These are phyloP conservation scores for Meloidogyne floridensis DNA, from an alignment of 1,140 invertebrate species.

Conservation along the genomic window DNA sequence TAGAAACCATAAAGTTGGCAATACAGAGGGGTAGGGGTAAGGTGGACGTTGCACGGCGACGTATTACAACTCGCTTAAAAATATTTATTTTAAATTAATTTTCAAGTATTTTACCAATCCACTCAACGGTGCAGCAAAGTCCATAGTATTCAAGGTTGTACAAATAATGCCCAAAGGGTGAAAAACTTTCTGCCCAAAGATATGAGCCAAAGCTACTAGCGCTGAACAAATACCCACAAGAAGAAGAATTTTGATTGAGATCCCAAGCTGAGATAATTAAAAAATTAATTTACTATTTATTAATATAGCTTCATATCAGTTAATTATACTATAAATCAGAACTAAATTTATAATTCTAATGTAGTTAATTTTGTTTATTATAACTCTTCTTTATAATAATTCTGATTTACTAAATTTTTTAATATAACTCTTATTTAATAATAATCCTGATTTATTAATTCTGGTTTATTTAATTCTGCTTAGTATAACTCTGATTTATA, in stretches of 20 bases:
- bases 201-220: slow-evolving; percentile 50
- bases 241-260: slow-evolving; percentile 54
- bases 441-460: too few relatives aligned
- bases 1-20: slow-evolving; percentile 64
- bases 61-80: slow-evolving; percentile 57
- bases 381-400: too few relatives aligned
- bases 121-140: slow-evolving; percentile 62
- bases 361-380: too few relatives aligned
- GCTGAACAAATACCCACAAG: slow-evolving; percentile 50
- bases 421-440: too few relatives aligned
- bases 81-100: neutral
- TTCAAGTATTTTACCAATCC: slow-evolving; percentile 48
- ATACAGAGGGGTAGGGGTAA: slow-evolving; percentile 65
- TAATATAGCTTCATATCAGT: too few relatives aligned
- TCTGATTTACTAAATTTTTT: too few relatives aligned
- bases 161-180: slow-evolving; percentile 64
- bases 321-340: too few relatives aligned
- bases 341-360: too few relatives aligned
- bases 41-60: slow-evolving; percentile 63
- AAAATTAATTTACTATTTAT: neutral
- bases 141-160: slow-evolving; percentile 61
- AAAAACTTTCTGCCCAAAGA: slow-evolving; percentile 64
- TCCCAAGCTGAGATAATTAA: slow-evolving; percentile 56
- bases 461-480: too few relatives aligned
- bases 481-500: too few relatives aligned